These are phyloP conservation scores for Drosophila takahashii DNA, from an alignment of 1,140 invertebrate genomes.

Conservation along the genomic window DNA sequence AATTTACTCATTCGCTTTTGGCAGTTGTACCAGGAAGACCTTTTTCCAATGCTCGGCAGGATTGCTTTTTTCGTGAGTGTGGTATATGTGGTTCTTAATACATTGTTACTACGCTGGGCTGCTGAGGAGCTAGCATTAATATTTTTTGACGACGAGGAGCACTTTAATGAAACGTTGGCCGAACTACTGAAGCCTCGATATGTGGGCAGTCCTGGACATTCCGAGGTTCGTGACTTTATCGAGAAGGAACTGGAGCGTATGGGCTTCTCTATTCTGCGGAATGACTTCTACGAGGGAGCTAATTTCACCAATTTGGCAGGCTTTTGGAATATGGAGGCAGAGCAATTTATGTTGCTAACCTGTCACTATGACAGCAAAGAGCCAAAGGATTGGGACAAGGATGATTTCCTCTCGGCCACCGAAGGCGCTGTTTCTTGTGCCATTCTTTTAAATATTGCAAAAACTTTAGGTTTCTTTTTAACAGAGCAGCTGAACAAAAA, in stretches of 20 bases:
- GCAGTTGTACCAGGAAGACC: background rate
- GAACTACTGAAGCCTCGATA: constrained; percentile 91
- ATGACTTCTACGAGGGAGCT: constrained; percentile 7
- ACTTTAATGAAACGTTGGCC: constrained; percentile 88
- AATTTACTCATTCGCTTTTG: background rate
- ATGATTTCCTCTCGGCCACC: constrained; percentile 21
- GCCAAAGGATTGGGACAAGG: background rate
- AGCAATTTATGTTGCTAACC: constrained; percentile 15
- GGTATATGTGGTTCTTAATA: constrained; percentile 13
- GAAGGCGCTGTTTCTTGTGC: constrained; percentile 54
- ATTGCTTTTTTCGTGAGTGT: background rate
- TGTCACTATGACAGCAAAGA: constrained; percentile 51
- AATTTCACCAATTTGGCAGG: constrained; percentile 36
- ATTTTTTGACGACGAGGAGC: constrained; percentile 85
- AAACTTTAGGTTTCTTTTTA: constrained; percentile 15
- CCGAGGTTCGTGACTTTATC: constrained; percentile 89
- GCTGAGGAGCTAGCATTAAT: background rate
- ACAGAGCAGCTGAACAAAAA: background rate
- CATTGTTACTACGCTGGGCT: background rate
- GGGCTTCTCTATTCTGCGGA: constrained; percentile 10
- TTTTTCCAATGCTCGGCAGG: constrained; percentile 1
- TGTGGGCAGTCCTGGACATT: constrained; percentile 89
- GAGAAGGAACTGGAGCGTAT: constrained; percentile 13
- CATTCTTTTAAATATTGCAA: constrained; percentile 43
- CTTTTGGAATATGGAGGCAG: constrained; percentile 23